Conservation (phyloP, 1,140 invertebrate species). For the Drosophila lini region DNA sequence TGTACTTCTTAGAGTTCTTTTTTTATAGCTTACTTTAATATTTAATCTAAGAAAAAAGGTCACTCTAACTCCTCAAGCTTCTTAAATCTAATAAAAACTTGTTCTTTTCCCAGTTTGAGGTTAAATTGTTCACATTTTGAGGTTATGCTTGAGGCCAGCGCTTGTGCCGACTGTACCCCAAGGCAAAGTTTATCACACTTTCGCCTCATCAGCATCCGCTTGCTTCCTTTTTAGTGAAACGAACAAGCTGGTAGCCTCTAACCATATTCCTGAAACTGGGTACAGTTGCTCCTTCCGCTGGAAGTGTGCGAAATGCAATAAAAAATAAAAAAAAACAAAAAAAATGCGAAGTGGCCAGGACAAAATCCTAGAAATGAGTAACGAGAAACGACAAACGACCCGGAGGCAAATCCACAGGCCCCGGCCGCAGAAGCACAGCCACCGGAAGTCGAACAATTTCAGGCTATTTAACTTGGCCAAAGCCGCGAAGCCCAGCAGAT, state of each 20-base stretch:
- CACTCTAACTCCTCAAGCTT: not conserved
- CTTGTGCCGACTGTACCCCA: not conserved
- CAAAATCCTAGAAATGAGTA: slow-evolving; percentile 10
- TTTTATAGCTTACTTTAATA: not conserved
- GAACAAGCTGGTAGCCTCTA: not conserved
- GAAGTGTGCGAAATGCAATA: slow-evolving; percentile 14
- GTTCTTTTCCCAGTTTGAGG: not conserved
- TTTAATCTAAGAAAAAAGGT: not conserved
- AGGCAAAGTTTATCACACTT: slow-evolving; percentile 3
- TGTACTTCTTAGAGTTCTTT: not conserved
- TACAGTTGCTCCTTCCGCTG: slow-evolving; percentile 15
- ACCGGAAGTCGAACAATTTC: slow-evolving; percentile 77
- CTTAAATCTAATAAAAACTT: too few species aligned
- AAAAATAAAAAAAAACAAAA: not conserved
- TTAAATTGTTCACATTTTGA: not conserved
- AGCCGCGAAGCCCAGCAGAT: slow-evolving; percentile 29
- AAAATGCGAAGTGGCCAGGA: too few species aligned
- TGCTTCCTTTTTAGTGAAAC: not conserved
- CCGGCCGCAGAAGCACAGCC: slow-evolving; percentile 31
- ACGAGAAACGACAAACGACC: slow-evolving; percentile 62
- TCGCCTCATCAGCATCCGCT: slow-evolving; percentile 4
- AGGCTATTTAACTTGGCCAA: slow-evolving; percentile 68
- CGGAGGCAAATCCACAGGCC: slow-evolving; percentile 47
- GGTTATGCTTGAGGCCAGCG: not conserved
- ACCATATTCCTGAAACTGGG: not conserved